Evolutionary conservation across 2,888 invertebrate genomes (phyloP), one percentile per base, ranked within the genome.

Genomic region (Limnephilus rhombicus): DNA sequence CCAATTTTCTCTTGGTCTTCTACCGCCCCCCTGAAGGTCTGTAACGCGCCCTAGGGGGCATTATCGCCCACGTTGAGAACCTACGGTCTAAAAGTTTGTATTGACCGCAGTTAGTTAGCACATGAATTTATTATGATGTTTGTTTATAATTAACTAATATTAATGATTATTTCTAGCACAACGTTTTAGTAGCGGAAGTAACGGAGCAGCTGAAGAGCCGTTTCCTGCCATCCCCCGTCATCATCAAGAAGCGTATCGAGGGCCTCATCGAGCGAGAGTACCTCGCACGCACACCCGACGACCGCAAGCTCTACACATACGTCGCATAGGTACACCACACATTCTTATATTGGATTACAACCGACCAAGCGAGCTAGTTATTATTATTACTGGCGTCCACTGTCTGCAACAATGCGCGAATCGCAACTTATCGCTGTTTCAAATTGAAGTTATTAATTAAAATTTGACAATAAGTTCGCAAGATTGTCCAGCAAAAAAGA

Each of bases 201-300:
- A 99, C 99, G 93, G 99, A 99, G 95, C 99, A 99, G 96, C 96
- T 99, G 94, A 99, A 98, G 96, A 98, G 98, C 94, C 97, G 99
- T 95, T 99, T 99, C 97, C 97, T 99, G 96, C 99, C 99, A 94
- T 99, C 99, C 94, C 99, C 99, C 91, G 98, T 99, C 94, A 98
- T 99, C 94, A 99, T 99, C 95, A 99, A 99, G 97, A 99, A 99
- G 96, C 98, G 99, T 95, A 99, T 99, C 96, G 99, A 99, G 96
- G 99, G 99, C 93, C 97, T 99, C 95, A 99, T 99, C 95, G 99
- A 99, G 96, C 97, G 99, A 94, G 99, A 99, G 96, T 99, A 99
- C 96, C 97, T 99, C 95, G 99, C 99, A 94, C 98, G 99, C 96
- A 99, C 99, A 95, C 98, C 99, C 92, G 99, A 99, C 96, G 99